These are phyloP conservation scores for Procavia capensis DNA, from an alignment of 2,113 vertebrate species.

Conservation along the genomic window DNA sequence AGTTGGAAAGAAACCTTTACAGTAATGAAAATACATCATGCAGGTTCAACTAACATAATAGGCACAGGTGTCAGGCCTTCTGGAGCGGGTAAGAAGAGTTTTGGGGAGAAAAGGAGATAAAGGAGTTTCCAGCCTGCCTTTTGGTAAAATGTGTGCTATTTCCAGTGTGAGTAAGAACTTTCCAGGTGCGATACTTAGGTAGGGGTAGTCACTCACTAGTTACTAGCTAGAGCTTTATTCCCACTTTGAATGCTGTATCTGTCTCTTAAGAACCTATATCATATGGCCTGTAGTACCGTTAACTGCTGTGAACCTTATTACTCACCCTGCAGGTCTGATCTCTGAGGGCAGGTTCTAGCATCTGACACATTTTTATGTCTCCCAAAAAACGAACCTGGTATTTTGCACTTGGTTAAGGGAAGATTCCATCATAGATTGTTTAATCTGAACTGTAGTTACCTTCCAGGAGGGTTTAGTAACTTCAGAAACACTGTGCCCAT, in stretches of 20 bases:
- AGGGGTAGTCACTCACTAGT: not conserved
- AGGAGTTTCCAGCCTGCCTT: not conserved
- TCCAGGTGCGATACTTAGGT: not conserved
- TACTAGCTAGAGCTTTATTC: not conserved
- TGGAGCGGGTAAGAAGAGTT: not conserved
- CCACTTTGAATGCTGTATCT: not conserved
- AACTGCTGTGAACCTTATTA: not conserved
- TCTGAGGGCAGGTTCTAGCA: not conserved
- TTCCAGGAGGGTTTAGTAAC: not conserved
- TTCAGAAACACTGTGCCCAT: not conserved
- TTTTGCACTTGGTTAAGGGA: not conserved
- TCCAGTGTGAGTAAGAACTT: not conserved
- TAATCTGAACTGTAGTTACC: conserved; percentile 30
- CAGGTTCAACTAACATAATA: not conserved
- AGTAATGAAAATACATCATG: not conserved
- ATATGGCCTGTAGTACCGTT: not conserved
- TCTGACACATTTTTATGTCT: not conserved
- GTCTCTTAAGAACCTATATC: not conserved
- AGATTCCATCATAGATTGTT: not conserved
- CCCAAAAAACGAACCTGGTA: not conserved
- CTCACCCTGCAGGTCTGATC: not conserved
- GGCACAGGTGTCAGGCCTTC: not conserved
- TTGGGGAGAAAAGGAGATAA: not conserved
- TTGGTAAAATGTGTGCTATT: not conserved
- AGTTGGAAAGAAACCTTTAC: conserved; percentile 10